phyloP scores from a whole-genome alignment of 2,797 vertebrate genomes.

The Numenius phaeopus region DNA sequence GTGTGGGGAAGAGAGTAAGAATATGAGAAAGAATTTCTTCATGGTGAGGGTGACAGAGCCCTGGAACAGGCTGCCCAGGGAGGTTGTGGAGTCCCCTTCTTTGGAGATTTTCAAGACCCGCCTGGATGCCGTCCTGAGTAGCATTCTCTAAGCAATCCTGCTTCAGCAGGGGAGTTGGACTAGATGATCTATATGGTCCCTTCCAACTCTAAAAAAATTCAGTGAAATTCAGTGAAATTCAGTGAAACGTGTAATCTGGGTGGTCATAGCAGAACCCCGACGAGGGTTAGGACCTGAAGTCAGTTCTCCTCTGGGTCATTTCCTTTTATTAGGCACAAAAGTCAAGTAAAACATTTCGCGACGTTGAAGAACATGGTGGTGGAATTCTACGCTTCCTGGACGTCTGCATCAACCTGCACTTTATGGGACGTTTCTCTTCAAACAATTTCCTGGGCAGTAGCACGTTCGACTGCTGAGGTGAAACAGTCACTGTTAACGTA shows the following conservation, averaged over 20 bases:
- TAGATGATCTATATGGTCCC: no score
- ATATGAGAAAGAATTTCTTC: no score
- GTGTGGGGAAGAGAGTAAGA: not conserved
- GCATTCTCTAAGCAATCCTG: no score
- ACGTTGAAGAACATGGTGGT: not conserved
- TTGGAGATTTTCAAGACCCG: no score
- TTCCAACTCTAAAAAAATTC: no score
- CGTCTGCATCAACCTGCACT: not conserved
- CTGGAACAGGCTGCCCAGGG: no score
- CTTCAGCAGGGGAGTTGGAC: no score
- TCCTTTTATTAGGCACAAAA: not conserved
- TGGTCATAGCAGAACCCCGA: not conserved
- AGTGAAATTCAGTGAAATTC: no score
- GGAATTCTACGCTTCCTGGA: not conserved
- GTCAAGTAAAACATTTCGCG: not conserved
- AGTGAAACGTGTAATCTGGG: rapidly evolving
- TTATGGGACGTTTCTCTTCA: not conserved
- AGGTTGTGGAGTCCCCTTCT: no score
- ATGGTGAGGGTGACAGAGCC: no score
- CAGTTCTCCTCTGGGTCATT: not conserved
- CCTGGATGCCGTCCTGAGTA: no score
- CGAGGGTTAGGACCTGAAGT: not conserved
- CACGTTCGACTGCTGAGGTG: not conserved
- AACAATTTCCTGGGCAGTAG: not conserved
- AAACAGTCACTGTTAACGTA: not conserved